These are phyloP conservation scores for Aphelenchoides besseyi DNA, from an alignment of 1,140 invertebrate genomes.

Conservation along the genomic window DNA sequence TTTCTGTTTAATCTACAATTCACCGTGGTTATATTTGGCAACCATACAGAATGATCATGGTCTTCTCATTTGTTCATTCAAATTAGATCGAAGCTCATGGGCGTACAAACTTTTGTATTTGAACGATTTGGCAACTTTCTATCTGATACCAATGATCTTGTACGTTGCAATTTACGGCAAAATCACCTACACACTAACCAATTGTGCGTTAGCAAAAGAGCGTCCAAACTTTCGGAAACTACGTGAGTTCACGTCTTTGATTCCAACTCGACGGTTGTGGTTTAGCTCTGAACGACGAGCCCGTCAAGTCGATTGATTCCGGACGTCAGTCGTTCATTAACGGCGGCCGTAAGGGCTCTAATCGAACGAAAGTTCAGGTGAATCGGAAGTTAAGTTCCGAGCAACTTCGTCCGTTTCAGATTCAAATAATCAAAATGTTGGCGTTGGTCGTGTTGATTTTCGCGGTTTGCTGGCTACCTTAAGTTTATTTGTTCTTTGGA, in stretches of 20 bases:
- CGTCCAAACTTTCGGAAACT: slow-evolving; percentile 3
- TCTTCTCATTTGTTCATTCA: slow-evolving; percentile 46
- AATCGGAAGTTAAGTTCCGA: too few relatives aligned
- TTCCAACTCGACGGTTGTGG: too few relatives aligned
- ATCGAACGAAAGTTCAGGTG: slow-evolving; percentile 9
- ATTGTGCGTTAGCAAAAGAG: slow-evolving; percentile 62
- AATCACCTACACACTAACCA: slow-evolving; percentile 66
- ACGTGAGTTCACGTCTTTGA: slow-evolving; percentile 17
- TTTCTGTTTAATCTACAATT: slow-evolving; percentile 61
- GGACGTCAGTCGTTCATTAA: slow-evolving; percentile 7
- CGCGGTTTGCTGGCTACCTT: slow-evolving; percentile 68
- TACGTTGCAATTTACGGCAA: slow-evolving; percentile 60
- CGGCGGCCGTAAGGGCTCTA: slow-evolving; percentile 14
- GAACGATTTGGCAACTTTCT: slow-evolving; percentile 53
- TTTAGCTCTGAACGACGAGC: background rate
- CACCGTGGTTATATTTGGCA: slow-evolving; percentile 62
- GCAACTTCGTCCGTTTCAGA: slow-evolving; percentile 30
- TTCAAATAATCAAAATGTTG: slow-evolving; percentile 69
- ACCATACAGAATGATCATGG: slow-evolving; percentile 41
- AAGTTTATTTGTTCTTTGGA: too few relatives aligned
- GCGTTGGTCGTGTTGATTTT: slow-evolving; percentile 67
- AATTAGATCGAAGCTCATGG: slow-evolving; percentile 53
- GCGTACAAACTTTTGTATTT: slow-evolving; percentile 53
- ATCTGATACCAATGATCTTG: slow-evolving; percentile 59
- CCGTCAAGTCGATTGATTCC: background rate